phyloP scores from a whole-genome alignment of 2,113 vertebrate species.

The Hippoglossus stenolepis region DNA sequence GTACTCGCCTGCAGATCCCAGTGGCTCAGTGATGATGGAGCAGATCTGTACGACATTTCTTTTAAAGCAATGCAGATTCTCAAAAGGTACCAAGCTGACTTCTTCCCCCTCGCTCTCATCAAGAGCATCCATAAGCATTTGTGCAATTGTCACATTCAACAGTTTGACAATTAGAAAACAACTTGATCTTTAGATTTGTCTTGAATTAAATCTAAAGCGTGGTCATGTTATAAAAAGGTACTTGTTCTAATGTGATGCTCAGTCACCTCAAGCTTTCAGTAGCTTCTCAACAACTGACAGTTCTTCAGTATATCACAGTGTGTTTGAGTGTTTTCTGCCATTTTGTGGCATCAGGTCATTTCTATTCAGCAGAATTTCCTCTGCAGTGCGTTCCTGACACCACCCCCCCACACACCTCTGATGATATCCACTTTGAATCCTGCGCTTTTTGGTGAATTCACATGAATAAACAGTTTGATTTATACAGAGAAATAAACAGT shows the following conservation, averaged over 20 bases:
- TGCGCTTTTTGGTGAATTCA: slow-evolving; percentile 24
- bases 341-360: neutral
- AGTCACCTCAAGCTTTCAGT: neutral
- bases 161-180: too few species aligned
- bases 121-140: neutral
- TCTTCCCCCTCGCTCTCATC: neutral
- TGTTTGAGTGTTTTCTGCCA: neutral
- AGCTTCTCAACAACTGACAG: neutral
- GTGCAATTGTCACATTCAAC: too few species aligned
- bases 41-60: neutral
- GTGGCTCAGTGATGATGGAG: neutral
- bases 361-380: slow-evolving; percentile 21
- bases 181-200: neutral
- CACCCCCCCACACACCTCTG: neutral
- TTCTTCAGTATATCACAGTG: neutral
- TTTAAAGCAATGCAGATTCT: neutral
- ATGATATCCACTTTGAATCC: slow-evolving; percentile 15
- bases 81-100: slow-evolving; percentile 12
- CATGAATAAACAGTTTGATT: slow-evolving; percentile 69
- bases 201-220: slow-evolving; percentile 15
- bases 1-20: neutral
- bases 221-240: slow-evolving; percentile 1
- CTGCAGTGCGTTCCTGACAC: slow-evolving; percentile 27
- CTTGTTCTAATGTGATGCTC: neutral
- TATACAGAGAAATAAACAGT: neutral